A percentile compares a stretch with the other conserved stretches of the same genome.
These are phyloP conservation scores for Ferdinandea cuprea DNA, from an alignment of 2,888 invertebrate species.

Conservation along the genomic window DNA sequence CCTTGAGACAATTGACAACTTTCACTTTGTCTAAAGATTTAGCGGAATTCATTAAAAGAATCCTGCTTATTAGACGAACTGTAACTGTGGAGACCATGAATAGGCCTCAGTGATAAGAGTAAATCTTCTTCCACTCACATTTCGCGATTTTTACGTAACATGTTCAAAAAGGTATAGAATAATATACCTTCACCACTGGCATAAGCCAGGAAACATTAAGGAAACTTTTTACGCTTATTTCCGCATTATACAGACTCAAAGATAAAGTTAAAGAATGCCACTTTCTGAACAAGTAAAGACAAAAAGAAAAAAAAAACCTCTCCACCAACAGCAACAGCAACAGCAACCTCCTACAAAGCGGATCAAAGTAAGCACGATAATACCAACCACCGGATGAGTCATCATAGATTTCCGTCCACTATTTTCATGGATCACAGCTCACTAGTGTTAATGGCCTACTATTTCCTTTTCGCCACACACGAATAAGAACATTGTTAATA, in stretches of 20 bases:
- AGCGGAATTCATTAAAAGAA: too few species aligned
- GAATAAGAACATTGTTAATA: conserved; percentile 69
- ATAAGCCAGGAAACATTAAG: conserved; percentile 19
- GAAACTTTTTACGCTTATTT: conserved; percentile 30
- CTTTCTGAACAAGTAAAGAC: conserved; percentile 7
- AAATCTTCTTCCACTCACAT: too few species aligned
- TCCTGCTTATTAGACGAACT: too few species aligned
- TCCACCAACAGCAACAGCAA: not conserved
- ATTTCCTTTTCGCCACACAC: conserved; percentile 72
- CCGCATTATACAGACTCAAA: conserved; percentile 25
- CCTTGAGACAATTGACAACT: too few species aligned
- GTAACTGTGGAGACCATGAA: too few species aligned
- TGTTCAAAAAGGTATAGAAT: too few species aligned
- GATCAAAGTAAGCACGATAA: conserved; percentile 1
- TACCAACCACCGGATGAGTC: conserved; percentile 42
- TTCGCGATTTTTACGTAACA: too few species aligned
- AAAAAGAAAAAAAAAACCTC: not conserved
- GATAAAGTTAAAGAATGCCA: conserved; percentile 6
- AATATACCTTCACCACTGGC: not conserved
- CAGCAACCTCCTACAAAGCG: conserved; percentile 1
- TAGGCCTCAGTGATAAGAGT: too few species aligned
- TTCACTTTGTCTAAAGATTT: too few species aligned
- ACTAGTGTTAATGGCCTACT: conserved; percentile 72
- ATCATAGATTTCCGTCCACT: conserved; percentile 46
- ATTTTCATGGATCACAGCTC: conserved; percentile 60